Percentiles rank a stretch among this genome's conserved stretches.
phyloP scores from a whole-genome alignment of 30 jellyfish, hydroid and myxozoan species.

The Aurelia sp. region DNA sequence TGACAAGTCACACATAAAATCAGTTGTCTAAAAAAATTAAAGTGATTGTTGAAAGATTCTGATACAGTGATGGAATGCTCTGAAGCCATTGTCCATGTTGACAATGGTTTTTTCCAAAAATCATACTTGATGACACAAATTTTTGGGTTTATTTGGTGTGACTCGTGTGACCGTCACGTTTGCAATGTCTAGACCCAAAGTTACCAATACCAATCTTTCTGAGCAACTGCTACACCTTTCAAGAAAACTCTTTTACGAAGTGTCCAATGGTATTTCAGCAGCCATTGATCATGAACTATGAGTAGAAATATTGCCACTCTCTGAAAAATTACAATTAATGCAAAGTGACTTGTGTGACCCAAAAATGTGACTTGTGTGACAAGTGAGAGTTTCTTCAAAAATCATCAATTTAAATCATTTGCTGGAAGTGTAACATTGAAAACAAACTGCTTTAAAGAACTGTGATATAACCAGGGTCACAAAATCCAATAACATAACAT shows the following conservation, averaged over 20 bases:
- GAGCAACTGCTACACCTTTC: not conserved
- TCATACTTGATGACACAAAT: not conserved
- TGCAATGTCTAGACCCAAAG: slow-evolving; percentile 7
- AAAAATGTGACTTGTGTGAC: slow-evolving; percentile 1
- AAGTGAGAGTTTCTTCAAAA: not conserved
- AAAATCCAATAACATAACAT: not conserved
- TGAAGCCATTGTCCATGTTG: not conserved
- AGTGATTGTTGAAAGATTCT: not conserved
- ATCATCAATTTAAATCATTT: not conserved
- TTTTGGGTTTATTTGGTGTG: not conserved
- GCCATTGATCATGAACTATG: not conserved
- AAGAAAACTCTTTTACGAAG: not conserved
- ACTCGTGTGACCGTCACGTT: not conserved
- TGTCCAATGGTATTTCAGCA: slow-evolving; percentile 4
- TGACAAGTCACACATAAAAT: slow-evolving; percentile 13
- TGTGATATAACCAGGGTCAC: not conserved
- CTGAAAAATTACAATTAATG: not conserved
- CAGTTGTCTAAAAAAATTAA: not conserved
- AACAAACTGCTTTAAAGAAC: not conserved
- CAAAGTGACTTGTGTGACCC: not conserved
- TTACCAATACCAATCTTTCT: slow-evolving; percentile 2
- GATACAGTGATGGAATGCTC: not conserved
- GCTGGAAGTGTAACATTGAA: not conserved
- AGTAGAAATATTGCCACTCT: not conserved
- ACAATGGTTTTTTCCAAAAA: not conserved